phyloP scores from a whole-genome alignment of 2,888 invertebrate genomes.

The Pteria penguin region DNA sequence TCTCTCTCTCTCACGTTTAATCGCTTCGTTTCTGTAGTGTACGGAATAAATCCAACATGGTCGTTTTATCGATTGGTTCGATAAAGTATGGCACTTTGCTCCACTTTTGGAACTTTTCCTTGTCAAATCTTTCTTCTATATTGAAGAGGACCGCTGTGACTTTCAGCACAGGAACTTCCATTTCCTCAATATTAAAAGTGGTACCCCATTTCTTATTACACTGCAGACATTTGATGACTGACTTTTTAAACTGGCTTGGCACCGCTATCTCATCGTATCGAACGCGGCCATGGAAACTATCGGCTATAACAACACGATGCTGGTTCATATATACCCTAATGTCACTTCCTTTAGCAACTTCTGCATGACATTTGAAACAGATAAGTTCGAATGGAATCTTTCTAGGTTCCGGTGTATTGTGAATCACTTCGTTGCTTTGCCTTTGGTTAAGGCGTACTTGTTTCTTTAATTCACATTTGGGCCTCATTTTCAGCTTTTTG shows the following conservation, averaged over 20 bases:
- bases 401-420: too few species aligned
- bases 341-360: neutral
- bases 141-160: conserved; percentile 10
- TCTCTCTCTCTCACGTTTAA: too few species aligned
- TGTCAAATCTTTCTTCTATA: neutral
- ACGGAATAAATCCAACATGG: too few species aligned
- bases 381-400: neutral
- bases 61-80: neutral
- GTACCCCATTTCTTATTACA: conserved; percentile 24
- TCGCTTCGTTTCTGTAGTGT: too few species aligned
- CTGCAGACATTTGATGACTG: conserved; percentile 5
- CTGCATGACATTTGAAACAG: conserved; percentile 7
- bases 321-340: conserved; percentile 6
- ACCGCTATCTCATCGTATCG: neutral
- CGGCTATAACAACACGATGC: conserved; percentile 23
- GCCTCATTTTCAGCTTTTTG: neutral
- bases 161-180: conserved; percentile 20
- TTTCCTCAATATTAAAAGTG: conserved; percentile 16
- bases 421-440: neutral
- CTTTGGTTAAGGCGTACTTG: neutral
- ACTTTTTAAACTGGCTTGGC: conserved; percentile 13
- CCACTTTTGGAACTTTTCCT: conserved; percentile 19
- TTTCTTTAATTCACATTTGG: neutral
- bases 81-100: conserved; percentile 13
- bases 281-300: neutral